Evolutionary conservation across 2,797 vertebrate genomes (phyloP), one percentile per base, ranked within the genome.

Genomic region (Thunnus albacares): DNA sequence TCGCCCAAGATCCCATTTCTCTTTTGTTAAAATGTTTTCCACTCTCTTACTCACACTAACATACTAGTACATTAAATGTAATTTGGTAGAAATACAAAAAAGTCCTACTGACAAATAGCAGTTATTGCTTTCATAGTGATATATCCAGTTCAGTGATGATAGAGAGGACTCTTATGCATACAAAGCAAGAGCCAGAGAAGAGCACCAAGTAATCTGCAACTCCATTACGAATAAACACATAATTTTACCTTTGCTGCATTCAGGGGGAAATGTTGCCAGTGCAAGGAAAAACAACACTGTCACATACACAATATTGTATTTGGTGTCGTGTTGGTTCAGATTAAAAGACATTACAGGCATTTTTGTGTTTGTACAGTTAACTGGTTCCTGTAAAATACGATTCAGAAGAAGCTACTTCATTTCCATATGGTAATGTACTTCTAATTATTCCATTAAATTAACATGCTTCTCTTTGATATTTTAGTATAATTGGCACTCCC

Each of bases 201-300:
- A 70, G 14, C 6, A 1, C 28, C 3, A 24, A 49, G 56, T n/a
- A 7, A 62, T 69, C 62, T 77, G 1, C 55, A 55, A 74, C 45
- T 66, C 58, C 53, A 71, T 56, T 49, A 72, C 35, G n/a, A 45
- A 35, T 57, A 66, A 53, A 66, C 30, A 49, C 2, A 60, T 33
- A 1, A 6, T 55, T 72, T 79, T 6, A 45, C 56, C 9, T 55
- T 56, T 45, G 5, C 8, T 8, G 43, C n/a, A 73, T 59, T 79
- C 13, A 38, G 5, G 24, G 51, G 28, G 41, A 65, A 43, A 62
- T n/a, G 17, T 38, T 17, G 28, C 9, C 15, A 49, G 9, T 30
- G 12, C 2, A 22, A 12, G 13, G 55, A 56, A 7, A 43, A 71
- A 75, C 20, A 68, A 75, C 35, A 26, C 6, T 33, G 0, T 26